Conservation (phyloP, 2,888 invertebrate genomes). For the Eupithecia subumbrata region DNA sequence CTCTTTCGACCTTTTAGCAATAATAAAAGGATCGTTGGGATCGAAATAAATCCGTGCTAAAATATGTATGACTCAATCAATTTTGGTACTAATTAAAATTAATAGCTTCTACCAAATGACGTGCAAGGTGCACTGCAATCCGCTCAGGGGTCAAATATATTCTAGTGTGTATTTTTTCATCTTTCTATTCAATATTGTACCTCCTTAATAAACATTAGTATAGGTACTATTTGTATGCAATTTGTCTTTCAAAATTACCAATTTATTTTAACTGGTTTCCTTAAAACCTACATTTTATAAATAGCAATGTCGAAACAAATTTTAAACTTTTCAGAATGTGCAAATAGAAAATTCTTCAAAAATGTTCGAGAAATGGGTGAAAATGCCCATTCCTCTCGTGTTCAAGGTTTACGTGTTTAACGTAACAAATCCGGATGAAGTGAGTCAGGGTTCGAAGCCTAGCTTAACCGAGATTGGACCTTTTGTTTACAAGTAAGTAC, state of each 20-base stretch:
- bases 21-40: not conserved
- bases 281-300: too few species aligned
- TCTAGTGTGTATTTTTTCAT: not conserved
- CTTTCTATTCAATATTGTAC: too few species aligned
- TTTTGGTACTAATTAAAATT: not conserved
- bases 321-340: slow-evolving; percentile 72
- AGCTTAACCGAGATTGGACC: slow-evolving; percentile 85
- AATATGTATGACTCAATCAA: not conserved
- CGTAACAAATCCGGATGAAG: slow-evolving; percentile 84
- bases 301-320: not conserved
- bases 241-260: not conserved
- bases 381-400: slow-evolving; percentile 82
- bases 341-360: slow-evolving; percentile 82
- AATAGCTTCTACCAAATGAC: not conserved
- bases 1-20: not conserved
- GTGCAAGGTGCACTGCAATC: not conserved
- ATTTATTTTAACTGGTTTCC: not conserved
- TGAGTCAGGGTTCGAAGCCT: slow-evolving; percentile 81
- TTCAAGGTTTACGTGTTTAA: slow-evolving; percentile 84
- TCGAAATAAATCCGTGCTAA: not conserved
- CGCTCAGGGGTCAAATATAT: not conserved
- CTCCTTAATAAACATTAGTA: too few species aligned
- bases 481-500: slow-evolving; percentile 85
- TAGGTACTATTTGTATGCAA: not conserved
- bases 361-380: slow-evolving; percentile 84